Conservation (phyloP, 2,113 vertebrate genomes). For the Ginglymostoma cirratum region DNA sequence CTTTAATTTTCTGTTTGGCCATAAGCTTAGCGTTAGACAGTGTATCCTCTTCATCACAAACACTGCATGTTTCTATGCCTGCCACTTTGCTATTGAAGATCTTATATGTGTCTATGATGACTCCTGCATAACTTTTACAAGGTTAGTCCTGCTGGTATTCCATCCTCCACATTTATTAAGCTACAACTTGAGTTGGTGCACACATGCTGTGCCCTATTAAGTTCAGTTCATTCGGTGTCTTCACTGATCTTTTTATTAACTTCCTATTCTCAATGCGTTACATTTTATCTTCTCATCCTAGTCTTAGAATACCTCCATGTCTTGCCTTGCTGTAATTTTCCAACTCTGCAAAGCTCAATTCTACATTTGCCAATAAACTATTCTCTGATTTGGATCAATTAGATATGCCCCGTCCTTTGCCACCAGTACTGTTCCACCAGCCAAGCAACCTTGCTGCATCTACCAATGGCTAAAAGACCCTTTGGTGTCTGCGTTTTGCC, state of each 20-base stretch:
- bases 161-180: neutral
- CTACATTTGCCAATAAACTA: neutral
- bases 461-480: neutral
- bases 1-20: too few species aligned
- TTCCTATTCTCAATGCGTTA: neutral
- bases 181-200: neutral
- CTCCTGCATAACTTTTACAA: neutral
- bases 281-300: neutral
- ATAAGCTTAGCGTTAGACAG: too few species aligned
- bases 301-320: neutral
- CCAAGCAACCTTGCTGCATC: too few species aligned
- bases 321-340: neutral
- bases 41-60: too few species aligned
- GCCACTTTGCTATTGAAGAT: neutral
- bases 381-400: too few species aligned
- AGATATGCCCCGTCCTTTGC: too few species aligned
- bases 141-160: neutral
- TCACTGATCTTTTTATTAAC: neutral
- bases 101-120: neutral
- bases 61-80: neutral
- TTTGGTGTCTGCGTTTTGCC: neutral
- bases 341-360: neutral
- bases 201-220: neutral
- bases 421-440: too few species aligned
- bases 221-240: neutral